Conservation (phyloP, 2,113 vertebrate species). For the Microtus pennsylvanicus region DNA sequence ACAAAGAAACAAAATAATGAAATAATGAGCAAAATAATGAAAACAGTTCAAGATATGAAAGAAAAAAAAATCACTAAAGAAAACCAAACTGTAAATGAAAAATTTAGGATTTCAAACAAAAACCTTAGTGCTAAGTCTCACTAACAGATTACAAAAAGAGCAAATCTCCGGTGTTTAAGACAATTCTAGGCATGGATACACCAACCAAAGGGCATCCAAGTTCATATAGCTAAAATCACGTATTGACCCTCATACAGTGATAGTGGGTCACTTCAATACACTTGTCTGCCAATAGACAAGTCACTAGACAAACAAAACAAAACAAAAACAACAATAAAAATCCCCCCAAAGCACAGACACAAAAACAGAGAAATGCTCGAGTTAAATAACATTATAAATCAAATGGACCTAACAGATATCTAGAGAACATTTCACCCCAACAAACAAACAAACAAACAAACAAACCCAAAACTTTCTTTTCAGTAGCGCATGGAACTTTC, state of each 20-base stretch:
- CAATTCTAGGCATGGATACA: background rate
- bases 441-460: background rate
- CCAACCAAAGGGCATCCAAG: background rate
- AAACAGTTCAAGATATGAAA: background rate
- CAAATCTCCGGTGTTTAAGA: background rate
- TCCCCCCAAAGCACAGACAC: too few species aligned
- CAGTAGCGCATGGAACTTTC: background rate
- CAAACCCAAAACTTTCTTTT: background rate
- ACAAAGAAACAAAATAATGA: background rate
- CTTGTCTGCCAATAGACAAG: background rate
- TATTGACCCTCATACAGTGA: background rate
- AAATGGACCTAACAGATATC: background rate
- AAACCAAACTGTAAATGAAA: background rate
- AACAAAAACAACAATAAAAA: background rate
- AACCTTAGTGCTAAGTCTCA: background rate
- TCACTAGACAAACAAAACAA: background rate
- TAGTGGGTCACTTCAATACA: background rate
- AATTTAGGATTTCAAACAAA: background rate
- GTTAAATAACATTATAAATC: background rate
- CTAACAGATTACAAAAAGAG: background rate
- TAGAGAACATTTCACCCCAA: background rate
- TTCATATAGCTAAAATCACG: background rate
- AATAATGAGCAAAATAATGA: background rate
- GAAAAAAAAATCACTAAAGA: background rate
- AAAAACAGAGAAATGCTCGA: background rate